Evolutionary conservation across 2,113 vertebrate species (phyloP), one percentile per base, ranked within the genome.

Genomic region (Vulpes vulpes): DNA sequence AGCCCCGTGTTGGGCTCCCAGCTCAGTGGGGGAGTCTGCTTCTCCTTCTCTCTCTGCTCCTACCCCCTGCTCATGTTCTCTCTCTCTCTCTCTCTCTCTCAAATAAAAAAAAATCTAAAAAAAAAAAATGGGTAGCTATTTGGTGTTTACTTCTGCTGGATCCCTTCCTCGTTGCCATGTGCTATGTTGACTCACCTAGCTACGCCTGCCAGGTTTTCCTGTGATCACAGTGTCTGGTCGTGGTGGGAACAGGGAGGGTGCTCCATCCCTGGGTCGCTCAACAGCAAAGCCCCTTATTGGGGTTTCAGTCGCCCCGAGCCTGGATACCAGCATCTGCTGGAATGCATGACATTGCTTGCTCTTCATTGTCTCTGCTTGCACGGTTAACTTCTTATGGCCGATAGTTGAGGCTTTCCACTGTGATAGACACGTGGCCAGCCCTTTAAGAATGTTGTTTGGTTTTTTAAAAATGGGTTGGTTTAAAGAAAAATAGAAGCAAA

Each of bases 101-200:
- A 43, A 43, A 43, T 43, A 43, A 43, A 43, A 43, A 43, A 43
- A 43, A 43, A 43, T 43, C 43, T 43, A 43, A 43, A 43, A 43
- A 38, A 38, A 32, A 38, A 32, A 59, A 32, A 11, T 0, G 1
- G 25, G 30, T 10, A 49, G 5, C 10, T 0, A 0, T 23, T 71
- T 59, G 3, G 57, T 25, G n/a, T 25, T 79, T 38, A 35, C 12
- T 57, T 43, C n/a, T 49, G 64, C 85, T 9, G 9, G 25, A 22
- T 3, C 53, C 84, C 20, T 30, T 71, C 84, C 74, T 86, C 59
- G 3, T 19, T 17, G 43, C 59, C 59, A 32, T 78, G 38, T 49
- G 55, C 30, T 89, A 0, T 25, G 57, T 43, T 38, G 73, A 20
- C 51, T 38, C 23, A 23, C 7, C 73, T 59, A 16, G 91, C 49